Base-by-base conservation (phyloP, 2,113 vertebrate species). In the Scatophagus argus region DNA sequence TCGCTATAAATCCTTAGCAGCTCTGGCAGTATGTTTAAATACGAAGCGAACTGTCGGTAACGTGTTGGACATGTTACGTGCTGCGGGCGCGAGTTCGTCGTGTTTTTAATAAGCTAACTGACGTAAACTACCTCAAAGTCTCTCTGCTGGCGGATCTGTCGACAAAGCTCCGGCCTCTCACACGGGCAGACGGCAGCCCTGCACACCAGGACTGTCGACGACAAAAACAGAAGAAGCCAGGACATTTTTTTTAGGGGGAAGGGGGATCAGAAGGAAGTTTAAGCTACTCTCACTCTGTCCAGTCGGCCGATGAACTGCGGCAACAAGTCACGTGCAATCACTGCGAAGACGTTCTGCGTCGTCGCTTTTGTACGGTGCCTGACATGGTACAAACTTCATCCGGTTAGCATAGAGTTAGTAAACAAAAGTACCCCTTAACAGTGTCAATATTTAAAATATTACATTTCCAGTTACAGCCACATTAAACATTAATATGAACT, bases 141-240 rank as follows among this genome's bases (percentile, higher is more conserved):
- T 75, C 83, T 90, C 58, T 93, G 61, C 0, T 63, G 66, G 0
- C 81, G 89, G 34, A 95, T 84, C 43, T 77, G 93, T 4, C 76
- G 72, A 63, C 95, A 95, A 11, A 94, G 89, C 41, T 94, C 83
- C 43, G 87, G 71, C 13, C 63, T 81, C 51, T 86, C 83, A 71
- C 95, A 95, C 11, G 95, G 95, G 82, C 95, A 95, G 5, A 32
- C 34, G 6, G 14, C 23, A 5, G 88, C 64, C 7, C 64, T 13
- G 34, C 69, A 74, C 0, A 71, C 74, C 1, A 39, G 8, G 0
- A 74, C 14, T 8, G 78, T 31, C 16, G 62, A 43, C 4, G 38
- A 56, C 25, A 91, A 14, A 58, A 77, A 6, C 46, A 85, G 4
- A 0, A 86, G n/a, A 17, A 74, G 16, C n/a, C 54, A 0, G 5